These are phyloP conservation scores for Caenorhabditis sinica DNA, from an alignment of 2,888 invertebrate species.

Conservation along the genomic window DNA sequence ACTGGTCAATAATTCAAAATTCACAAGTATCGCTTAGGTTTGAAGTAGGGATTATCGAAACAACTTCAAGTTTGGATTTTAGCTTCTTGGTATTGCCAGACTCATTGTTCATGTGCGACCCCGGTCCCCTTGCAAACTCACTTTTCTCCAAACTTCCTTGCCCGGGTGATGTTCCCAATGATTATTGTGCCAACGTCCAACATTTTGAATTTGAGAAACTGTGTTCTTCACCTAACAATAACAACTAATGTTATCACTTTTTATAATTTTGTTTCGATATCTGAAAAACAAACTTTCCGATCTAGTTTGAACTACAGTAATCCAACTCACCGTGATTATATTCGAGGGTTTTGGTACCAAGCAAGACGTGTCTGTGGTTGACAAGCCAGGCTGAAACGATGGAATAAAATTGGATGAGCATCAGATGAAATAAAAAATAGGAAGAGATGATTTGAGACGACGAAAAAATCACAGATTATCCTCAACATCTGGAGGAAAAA, in stretches of 20 bases:
- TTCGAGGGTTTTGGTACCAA: slow-evolving; percentile 42
- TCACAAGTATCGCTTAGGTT: slow-evolving; percentile 31
- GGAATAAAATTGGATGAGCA: too few species aligned
- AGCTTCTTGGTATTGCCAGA: neutral
- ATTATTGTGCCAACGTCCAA: slow-evolving; percentile 52
- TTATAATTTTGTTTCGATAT: slow-evolving; percentile 1
- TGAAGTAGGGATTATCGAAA: neutral
- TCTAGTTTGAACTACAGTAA: neutral
- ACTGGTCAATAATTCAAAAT: slow-evolving; percentile 35
- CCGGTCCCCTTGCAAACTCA: slow-evolving; percentile 14
- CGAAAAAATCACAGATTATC: slow-evolving; percentile 21
- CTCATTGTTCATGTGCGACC: slow-evolving; percentile 12
- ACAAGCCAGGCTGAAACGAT: slow-evolving; percentile 44
- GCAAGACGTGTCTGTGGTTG: slow-evolving; percentile 33
- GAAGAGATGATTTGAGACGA: neutral
- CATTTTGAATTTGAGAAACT: slow-evolving; percentile 30
- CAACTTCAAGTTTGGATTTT: slow-evolving; percentile 12
- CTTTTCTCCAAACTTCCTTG: slow-evolving; percentile 57
- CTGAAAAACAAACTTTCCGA: slow-evolving; percentile 1
- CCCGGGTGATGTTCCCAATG: slow-evolving; percentile 39
- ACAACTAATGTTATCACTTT: slow-evolving; percentile 12
- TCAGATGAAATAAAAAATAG: neutral
- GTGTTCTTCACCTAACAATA: slow-evolving; percentile 30
- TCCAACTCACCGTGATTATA: slow-evolving; percentile 24
- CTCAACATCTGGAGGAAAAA: slow-evolving; percentile 15